Evolutionary conservation across 2,888 invertebrate species (phyloP), one percentile per base, ranked within the genome.

Genomic region (Leptothorax acervorum): DNA sequence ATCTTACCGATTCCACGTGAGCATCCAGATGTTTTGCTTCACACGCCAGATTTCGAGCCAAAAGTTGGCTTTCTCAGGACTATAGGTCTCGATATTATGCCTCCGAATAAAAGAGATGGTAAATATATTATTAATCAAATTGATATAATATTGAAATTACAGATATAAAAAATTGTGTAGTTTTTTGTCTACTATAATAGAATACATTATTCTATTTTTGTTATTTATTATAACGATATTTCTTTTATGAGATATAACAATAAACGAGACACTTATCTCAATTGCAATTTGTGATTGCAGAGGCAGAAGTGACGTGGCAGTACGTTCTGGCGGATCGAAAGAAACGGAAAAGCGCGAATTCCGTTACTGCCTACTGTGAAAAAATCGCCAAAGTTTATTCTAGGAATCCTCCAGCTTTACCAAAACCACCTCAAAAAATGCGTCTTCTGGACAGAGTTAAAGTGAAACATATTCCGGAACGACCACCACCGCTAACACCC

Each of bases 271-370:
- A 55, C 6, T 35, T 48, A 28, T 60, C 28, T 74, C 5, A 31
- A n/a, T 62, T 65, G 4, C 18, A 71, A 51, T 12, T 68, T 51
- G 12, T 35, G 12, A 84, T 96, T 95, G 76, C 95, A 96, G 96
- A 95, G 85, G 96, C 96, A 91, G 97, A 97, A 94, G 95, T 95
- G 74, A 95, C 95, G 68, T 97, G 97, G 97, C 95, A 96, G 90
- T 96, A 96, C 92, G 95, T 97, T 86, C 91, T 97, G 3, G 96
- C 96, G 92, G 97, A 97, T 88, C 95, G 97, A 70, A 95, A 96
- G 89, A 96, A 96, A 86, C 95, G 97, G 82, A 95, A 96, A 87
- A 95, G 95, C 75, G 93, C 94, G 42, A 95, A 95, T 66, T 93
- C 95, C 51, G 94, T 96, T 70, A 95, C 95, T 5, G 95, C 95